Base-by-base conservation (phyloP, 2,797 vertebrate species). In the Sebastes cheni region DNA sequence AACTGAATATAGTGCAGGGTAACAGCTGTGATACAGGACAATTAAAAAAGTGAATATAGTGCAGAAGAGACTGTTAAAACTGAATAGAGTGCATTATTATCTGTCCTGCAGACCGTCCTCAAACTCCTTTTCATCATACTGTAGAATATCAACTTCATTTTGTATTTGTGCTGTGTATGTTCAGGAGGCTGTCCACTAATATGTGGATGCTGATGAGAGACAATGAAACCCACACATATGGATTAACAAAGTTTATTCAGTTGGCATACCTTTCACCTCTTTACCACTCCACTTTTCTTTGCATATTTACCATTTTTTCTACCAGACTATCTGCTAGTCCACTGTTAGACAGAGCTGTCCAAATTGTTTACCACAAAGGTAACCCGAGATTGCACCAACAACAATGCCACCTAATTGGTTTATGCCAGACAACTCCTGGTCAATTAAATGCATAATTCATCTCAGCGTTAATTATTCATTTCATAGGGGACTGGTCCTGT, bases 381-480 rank as follows among this genome's bases (percentile, higher is more conserved):
- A 95, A 95, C 91, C 72, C 88, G 90, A 95, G 89, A 93, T 92
- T 91, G 82, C 70, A 79, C 75, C 84, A 88, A 88, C 90, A 89
- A 86, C 90, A 90, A 85, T 88, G 79, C 82, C 84, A 85, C 69
- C 88, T 91, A 90, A 94, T 95, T 94, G 91, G 82, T 92, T 93
- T 90, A 89, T 83, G 82, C 89, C 86, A 89, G 89, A 93, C 92
- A 94, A 90, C 86, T 92, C 87, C 81, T 90, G 89, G 92, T 93
- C 92, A 93, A 93, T 92, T 84, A 92, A 93, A 95, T 95, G 92
- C 87, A 95, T 94, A 94, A 95, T 95, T 96, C 81, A 95, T 93
- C 74, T 79, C 60, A 36, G 75, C 87, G 91, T 95, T 94, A 94
- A 91, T 94, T 95, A 95, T 96, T 94, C 83, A 94, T 93, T 88